Conservation (phyloP, 2,797 vertebrate genomes). For the Syndactyla subalaris region DNA sequence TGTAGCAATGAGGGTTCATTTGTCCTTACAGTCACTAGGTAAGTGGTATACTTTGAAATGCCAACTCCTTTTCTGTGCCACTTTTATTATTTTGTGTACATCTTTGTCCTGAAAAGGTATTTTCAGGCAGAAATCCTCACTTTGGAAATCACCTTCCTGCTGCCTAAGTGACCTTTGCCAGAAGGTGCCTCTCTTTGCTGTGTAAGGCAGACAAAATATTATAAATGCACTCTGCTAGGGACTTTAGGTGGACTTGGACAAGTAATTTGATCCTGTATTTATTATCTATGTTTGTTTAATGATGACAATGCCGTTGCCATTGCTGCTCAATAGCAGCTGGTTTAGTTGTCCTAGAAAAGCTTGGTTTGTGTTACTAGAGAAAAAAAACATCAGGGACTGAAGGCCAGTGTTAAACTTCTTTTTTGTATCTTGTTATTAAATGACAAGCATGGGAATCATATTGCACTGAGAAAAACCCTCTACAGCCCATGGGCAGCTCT, state of each 20-base stretch:
- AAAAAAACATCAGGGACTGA: neutral
- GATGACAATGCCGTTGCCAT: neutral
- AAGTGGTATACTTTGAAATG: neutral
- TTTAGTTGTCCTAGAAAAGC: neutral
- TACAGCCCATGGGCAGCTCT: neutral
- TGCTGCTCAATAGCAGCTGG: neutral
- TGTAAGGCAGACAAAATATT: neutral
- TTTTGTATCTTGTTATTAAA: neutral
- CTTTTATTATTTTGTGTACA: neutral
- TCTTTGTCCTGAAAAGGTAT: neutral
- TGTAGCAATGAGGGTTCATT: neutral
- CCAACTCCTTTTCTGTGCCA: neutral
- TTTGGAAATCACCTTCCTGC: neutral
- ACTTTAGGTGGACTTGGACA: neutral
- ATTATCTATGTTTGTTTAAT: neutral
- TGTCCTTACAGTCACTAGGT: neutral
- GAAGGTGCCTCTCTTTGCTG: neutral
- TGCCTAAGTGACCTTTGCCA: neutral
- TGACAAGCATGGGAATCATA: neutral
- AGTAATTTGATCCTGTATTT: neutral
- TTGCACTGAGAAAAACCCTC: neutral
- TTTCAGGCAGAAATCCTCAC: neutral
- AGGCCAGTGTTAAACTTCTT: neutral
- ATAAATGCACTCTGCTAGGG: neutral
- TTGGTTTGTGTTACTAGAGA: neutral